Base-by-base conservation (phyloP, 2,797 vertebrate species). In the Botia almorhae region DNA sequence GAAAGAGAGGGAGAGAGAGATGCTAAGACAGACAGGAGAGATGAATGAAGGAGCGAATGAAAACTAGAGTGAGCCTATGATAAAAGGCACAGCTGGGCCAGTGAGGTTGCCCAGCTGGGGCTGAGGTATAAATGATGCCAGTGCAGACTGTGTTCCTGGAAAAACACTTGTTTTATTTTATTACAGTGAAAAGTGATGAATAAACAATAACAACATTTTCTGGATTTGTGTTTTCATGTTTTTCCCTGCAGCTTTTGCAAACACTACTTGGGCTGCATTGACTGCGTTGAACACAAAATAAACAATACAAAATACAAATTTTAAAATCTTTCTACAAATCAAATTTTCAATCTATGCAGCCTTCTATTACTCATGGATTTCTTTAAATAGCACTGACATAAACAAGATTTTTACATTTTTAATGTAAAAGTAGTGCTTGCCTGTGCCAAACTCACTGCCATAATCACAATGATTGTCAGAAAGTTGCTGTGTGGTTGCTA, bases 91-190 rank as follows among this genome's bases (percentile, higher is more conserved):
- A 70, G 67, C 65, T 61, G 33, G 46, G 65, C 67, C 50, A 76
- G 36, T 60, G 16, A 61, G 21, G 80, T 8, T 50, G 69, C 16
- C 39, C 53, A 82, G 68, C 69, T 58, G 46, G 55, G 26, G 76
- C 26, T 80, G 14, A 36, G 10, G 75, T 58, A 77, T 53, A 67
- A 76, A 76, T 65, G 69, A 63, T 74, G 39, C 39, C 17, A 77
- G 5, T 5, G 21, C 23, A 50, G 43, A 5, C 51, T 14, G 23
- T 69, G 69, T 55, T 69, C 29, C 64, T 16, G 16, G 50, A 67
- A 48, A 60, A 72, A 39, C 39, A 21, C 21, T 26, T 0, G 0
- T 50, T 69, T 33, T 72, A 58, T 76, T 81, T 69, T 29, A 68
- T 65, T 68, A 39, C 4, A 64, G 33, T 7, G 21, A 71, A 77